Conservation (phyloP, 2,888 invertebrate genomes). For the Frankliniella fusca region DNA sequence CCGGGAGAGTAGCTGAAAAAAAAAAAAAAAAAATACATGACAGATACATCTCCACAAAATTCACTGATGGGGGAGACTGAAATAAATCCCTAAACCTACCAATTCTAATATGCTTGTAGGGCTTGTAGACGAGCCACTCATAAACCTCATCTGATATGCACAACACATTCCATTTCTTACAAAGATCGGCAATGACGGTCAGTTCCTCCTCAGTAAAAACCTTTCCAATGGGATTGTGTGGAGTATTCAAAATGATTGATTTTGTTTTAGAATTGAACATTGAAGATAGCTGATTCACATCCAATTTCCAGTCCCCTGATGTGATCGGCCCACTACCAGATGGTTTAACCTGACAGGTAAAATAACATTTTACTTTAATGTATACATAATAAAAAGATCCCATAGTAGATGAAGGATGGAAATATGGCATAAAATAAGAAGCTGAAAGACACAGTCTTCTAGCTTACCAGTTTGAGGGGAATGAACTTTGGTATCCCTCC, state of each 20-base stretch:
- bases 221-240: constrained; percentile 96
- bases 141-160: constrained; percentile 97
- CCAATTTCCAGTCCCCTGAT: constrained; percentile 86
- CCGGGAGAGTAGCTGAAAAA: constrained; percentile 75
- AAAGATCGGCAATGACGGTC: constrained; percentile 75
- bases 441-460: constrained; percentile 35
- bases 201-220: constrained; percentile 69
- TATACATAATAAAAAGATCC: constrained; percentile 38
- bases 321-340: constrained; percentile 47
- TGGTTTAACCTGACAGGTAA: constrained; percentile 46
- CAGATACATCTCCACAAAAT: background rate
- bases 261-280: constrained; percentile 87
- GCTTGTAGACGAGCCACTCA: constrained; percentile 91
- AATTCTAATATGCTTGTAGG: constrained; percentile 80
- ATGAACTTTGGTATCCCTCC: constrained; percentile 85
- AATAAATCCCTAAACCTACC: constrained; percentile 54
- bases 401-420: constrained; percentile 6
- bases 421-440: constrained; percentile 26
- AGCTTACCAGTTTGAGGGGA: constrained; percentile 72
- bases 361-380: constrained; percentile 33
- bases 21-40: background rate
- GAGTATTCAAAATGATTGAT: constrained; percentile 92
- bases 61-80: background rate
- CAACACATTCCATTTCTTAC: constrained; percentile 86
- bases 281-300: constrained; percentile 70